phyloP scores from a whole-genome alignment of 92 coral and sea anemone genomes.

The Pocillopora meandrina region DNA sequence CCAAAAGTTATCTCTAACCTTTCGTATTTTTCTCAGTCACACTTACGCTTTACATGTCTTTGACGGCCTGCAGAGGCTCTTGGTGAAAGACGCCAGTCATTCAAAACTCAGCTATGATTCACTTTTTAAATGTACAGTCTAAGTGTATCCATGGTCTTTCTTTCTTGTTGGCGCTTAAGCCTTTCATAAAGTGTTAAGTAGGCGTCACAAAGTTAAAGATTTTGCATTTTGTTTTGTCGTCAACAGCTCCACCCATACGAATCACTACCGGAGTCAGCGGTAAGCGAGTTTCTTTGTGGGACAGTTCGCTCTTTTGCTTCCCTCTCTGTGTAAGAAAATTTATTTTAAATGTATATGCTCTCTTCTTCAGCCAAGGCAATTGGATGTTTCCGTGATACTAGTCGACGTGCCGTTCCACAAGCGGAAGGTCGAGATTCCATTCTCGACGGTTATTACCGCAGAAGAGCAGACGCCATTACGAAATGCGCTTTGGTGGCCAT shows the following conservation, averaged over 20 bases:
- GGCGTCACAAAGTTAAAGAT: too few species aligned
- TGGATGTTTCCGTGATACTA: slow-evolving; percentile 34
- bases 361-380: slow-evolving; percentile 5
- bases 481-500: slow-evolving; percentile 45
- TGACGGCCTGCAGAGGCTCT: too few species aligned
- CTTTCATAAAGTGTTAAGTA: too few species aligned
- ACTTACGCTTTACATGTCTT: too few species aligned
- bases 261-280: slow-evolving; percentile 16
- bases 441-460: slow-evolving; percentile 26
- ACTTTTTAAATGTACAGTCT: too few species aligned
- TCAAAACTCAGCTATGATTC: too few species aligned
- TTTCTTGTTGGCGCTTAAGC: too few species aligned
- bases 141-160: too few species aligned
- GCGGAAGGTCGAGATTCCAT: slow-evolving; percentile 20
- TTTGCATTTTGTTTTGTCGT: not conserved
- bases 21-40: too few species aligned
- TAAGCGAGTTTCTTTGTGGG: not conserved
- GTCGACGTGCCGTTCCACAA: slow-evolving; percentile 29
- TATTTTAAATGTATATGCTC: too few species aligned
- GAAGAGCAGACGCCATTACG: slow-evolving; percentile 34
- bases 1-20: too few species aligned
- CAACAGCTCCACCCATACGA: slow-evolving; percentile 27
- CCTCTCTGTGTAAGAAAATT: not conserved
- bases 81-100: too few species aligned
- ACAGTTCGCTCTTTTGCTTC: not conserved